phyloP scores from a whole-genome alignment of 2,113 vertebrate species.

The Anolis carolinensis region DNA sequence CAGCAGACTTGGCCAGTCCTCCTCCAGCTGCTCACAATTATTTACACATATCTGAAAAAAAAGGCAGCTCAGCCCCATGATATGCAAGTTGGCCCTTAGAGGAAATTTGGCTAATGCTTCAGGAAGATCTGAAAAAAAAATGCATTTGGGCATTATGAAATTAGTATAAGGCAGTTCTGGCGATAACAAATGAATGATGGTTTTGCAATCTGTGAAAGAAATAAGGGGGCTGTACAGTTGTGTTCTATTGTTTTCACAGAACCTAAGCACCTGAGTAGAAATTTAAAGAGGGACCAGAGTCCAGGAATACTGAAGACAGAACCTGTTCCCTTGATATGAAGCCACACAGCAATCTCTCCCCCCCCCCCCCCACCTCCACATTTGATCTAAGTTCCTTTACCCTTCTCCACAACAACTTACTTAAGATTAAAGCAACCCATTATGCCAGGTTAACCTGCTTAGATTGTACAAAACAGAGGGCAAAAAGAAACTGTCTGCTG shows the following conservation, averaged over 20 bases:
- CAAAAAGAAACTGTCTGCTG: constrained; percentile 52
- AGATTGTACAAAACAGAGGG: constrained; percentile 47
- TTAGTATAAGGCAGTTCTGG: neutral
- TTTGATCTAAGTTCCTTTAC: constrained; percentile 32
- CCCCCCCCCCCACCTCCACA: neutral
- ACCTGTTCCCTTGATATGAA: neutral
- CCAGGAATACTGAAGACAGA: neutral
- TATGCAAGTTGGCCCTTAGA: neutral
- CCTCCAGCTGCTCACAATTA: neutral
- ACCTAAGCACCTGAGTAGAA: too few species aligned
- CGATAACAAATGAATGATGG: neutral
- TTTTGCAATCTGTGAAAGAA: neutral
- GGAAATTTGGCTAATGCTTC: neutral
- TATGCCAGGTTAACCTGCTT: constrained; percentile 56
- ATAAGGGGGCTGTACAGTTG: neutral
- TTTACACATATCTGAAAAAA: neutral
- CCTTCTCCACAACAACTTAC: constrained; percentile 37
- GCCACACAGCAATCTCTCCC: neutral
- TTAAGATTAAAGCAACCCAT: constrained; percentile 47
- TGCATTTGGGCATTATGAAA: neutral
- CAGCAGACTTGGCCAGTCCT: neutral
- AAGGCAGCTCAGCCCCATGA: neutral
- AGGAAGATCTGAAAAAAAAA: neutral
- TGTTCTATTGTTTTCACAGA: neutral
- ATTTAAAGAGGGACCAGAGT: neutral